Evolutionary conservation across 2,113 vertebrate species (phyloP), one percentile per base, ranked within the genome.

Genomic region (Formicarius rufipectus): DNA sequence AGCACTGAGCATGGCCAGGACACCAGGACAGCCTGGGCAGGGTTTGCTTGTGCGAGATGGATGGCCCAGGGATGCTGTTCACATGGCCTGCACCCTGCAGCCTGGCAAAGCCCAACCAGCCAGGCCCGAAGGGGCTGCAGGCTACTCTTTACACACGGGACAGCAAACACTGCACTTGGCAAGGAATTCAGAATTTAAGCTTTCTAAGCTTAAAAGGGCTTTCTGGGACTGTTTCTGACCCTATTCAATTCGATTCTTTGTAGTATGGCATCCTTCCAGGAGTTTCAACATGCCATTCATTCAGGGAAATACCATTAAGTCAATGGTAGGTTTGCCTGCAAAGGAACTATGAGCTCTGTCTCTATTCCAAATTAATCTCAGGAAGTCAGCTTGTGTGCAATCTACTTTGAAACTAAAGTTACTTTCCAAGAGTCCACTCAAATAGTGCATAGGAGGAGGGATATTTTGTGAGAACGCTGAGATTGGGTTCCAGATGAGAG

Each of bases 211-310:
- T 78, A 55, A 95, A 89, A 90, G 60, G 79, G 59, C 59, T 93
- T 91, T 93, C 93, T 93, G 87, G 93, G 87, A 62, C 87, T 86
- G 47, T 59, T 97, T 94, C 92, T 95, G 75, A 94, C 79, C 63
- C 90, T 58, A 95, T 96, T 96, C 94, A 95, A 52, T 78, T 87
- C 40, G 71, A 84, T 90, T 95, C 75, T 95, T 86, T 80, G 84
- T 31, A 83, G 20, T 64, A n/a, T 96, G 91, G 93, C 95, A 93
- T 85, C 59, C 67, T 95, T 93, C 94, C 94, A 96, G 78, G 49
- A 91, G 55, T 86, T 90, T 87, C 90, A 93, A 84, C 87, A 74
- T 71, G 87, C 75, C 75, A 77, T 96, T 96, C 90, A 96, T 94
- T 93, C 92, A 96, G 64, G 33, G 33, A 93, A 94, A 86, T 59